Percentiles rank a stretch among this genome's conserved stretches.
These are phyloP conservation scores for Erethizon dorsatum DNA, from an alignment of 2,797 vertebrate species.

Conservation along the genomic window DNA sequence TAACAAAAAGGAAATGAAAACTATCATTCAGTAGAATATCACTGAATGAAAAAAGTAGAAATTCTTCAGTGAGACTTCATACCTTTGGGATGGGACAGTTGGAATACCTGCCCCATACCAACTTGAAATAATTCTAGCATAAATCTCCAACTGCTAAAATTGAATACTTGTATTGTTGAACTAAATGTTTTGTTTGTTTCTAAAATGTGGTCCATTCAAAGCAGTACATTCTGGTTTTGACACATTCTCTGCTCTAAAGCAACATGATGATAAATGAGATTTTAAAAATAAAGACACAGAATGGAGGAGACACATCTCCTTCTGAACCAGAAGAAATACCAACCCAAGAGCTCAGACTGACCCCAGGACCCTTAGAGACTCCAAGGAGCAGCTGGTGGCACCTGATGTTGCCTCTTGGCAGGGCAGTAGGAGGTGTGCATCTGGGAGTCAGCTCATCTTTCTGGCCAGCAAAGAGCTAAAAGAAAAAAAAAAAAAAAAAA, in stretches of 20 bases:
- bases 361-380: not conserved
- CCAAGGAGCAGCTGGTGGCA: fast-evolving
- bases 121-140: not conserved
- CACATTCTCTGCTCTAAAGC: not conserved
- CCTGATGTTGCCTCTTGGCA: fast-evolving
- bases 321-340: not conserved
- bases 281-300: not conserved
- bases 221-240: not conserved
- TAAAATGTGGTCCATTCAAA: not conserved
- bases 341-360: fast-evolving
- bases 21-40: not conserved
- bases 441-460: not conserved
- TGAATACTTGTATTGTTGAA: fast-evolving
- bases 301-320: not conserved
- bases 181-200: not conserved
- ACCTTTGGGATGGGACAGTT: not conserved
- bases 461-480: too few relatives aligned
- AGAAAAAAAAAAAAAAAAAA: too few relatives aligned
- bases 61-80: not conserved
- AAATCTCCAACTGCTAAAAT: too few relatives aligned
- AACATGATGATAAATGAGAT: not conserved
- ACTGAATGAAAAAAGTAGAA: not conserved
- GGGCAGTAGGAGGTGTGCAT: not conserved
- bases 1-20: not conserved
- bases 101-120: not conserved